Evolutionary conservation across 35 echinoderm and acorn worm species (phyloP).

Genomic region (Acanthaster planci): DNA sequence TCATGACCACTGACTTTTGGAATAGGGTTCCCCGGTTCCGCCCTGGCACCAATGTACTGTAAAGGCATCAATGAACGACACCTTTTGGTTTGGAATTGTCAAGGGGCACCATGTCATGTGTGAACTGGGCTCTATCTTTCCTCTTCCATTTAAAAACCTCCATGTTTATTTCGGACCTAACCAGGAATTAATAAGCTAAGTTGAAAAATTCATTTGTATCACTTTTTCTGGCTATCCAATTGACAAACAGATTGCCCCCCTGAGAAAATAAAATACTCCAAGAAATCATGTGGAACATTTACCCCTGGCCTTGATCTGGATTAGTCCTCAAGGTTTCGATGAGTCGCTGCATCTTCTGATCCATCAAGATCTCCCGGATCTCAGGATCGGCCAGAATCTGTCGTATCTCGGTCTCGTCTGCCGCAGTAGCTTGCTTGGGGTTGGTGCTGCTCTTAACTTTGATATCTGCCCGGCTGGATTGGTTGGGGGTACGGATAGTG

Average conservation of each 20-base stretch:
- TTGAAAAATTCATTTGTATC: background rate
- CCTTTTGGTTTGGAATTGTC: no score
- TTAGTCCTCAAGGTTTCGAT: slow-evolving; percentile 65
- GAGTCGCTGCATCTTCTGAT: slow-evolving; percentile 57
- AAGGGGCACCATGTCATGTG: no score
- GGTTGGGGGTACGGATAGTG: slow-evolving; percentile 21
- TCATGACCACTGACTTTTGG: no score
- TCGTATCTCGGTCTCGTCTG: slow-evolving; percentile 76
- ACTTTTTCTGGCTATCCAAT: background rate
- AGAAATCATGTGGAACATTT: background rate
- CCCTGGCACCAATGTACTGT: no score
- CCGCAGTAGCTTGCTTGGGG: slow-evolving; percentile 67
- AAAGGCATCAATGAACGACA: no score
- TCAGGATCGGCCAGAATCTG: slow-evolving; percentile 80
- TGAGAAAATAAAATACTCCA: background rate
- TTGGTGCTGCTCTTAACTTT: slow-evolving; percentile 73
- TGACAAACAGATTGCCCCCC: background rate
- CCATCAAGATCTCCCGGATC: slow-evolving; percentile 52
- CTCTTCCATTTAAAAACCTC: no score
- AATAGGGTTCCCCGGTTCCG: no score
- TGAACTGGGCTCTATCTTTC: no score
- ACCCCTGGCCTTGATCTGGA: slow-evolving; percentile 86
- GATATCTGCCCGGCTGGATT: slow-evolving; percentile 41
- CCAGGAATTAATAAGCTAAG: no score
- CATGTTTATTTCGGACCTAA: no score